These are phyloP conservation scores for Chaetophractus vellerosus DNA, from an alignment of 2,797 vertebrate genomes.

Conservation along the genomic window DNA sequence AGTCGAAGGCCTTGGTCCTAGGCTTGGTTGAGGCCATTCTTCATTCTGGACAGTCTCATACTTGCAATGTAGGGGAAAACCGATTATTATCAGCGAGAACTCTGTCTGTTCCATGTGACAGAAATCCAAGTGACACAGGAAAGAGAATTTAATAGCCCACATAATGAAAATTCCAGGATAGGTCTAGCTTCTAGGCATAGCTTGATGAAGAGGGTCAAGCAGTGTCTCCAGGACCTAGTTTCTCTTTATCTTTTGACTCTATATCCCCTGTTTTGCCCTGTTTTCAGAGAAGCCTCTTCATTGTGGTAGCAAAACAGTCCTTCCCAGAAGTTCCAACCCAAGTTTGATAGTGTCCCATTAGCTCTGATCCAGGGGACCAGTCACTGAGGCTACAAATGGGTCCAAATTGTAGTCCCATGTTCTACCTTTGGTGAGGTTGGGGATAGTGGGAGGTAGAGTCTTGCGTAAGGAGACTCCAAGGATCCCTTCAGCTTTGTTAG, in stretches of 20 bases:
- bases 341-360: neutral
- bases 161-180: neutral
- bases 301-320: neutral
- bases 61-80: neutral
- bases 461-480: neutral
- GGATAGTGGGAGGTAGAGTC: neutral
- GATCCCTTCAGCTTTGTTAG: neutral
- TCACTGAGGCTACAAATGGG: neutral
- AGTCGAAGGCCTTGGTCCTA: neutral
- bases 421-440: neutral
- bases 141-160: neutral
- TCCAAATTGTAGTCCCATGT: neutral
- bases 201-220: neutral
- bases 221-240: neutral
- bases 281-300: conserved; percentile 13
- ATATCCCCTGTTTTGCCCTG: neutral
- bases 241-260: neutral
- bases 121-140: neutral
- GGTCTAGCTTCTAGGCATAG: neutral
- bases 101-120: neutral
- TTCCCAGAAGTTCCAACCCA: neutral
- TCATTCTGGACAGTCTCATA: neutral
- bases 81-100: neutral
- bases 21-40: neutral
- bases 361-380: neutral